Evolutionary conservation across 2,888 invertebrate genomes (phyloP).

Genomic region (Onthophagus sagittarius): DNA sequence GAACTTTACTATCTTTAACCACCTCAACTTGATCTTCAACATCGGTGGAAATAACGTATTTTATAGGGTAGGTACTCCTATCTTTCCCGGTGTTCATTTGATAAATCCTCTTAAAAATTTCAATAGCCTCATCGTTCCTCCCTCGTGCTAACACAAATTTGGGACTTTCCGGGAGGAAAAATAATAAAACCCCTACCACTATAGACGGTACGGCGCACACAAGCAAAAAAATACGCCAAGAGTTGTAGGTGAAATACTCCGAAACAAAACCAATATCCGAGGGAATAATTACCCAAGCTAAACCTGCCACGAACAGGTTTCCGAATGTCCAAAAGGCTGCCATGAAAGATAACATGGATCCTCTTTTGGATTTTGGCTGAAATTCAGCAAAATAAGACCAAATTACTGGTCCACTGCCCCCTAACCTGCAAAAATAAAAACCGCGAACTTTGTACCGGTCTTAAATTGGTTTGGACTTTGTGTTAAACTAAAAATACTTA

Average conservation of each 20-base stretch:
- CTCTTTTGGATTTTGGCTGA: constrained; percentile 85
- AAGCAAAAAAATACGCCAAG: constrained; percentile 87
- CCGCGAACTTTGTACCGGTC: neutral
- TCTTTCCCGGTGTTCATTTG: constrained; percentile 75
- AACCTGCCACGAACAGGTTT: constrained; percentile 85
- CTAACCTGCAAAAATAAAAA: constrained; percentile 57
- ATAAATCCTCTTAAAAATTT: constrained; percentile 78
- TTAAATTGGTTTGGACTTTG: neutral
- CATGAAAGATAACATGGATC: constrained; percentile 90
- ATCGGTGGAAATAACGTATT: constrained; percentile 63
- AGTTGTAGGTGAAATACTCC: constrained; percentile 74
- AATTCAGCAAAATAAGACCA: constrained; percentile 96
- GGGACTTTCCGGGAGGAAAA: constrained; percentile 86
- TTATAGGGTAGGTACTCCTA: constrained; percentile 72
- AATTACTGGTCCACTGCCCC: constrained; percentile 88
- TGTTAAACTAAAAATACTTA: constrained; percentile 54
- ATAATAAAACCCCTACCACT: constrained; percentile 75
- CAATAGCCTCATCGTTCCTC: constrained; percentile 73
- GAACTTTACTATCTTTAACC: constrained; percentile 52
- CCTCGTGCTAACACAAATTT: constrained; percentile 81
- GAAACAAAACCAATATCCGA: constrained; percentile 69
- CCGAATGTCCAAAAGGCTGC: constrained; percentile 95
- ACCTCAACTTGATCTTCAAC: constrained; percentile 40
- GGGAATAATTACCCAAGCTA: constrained; percentile 73
- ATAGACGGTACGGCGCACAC: constrained; percentile 87